Base-by-base conservation (phyloP, 1,140 invertebrate genomes). In the Drosophila setifemur region DNA sequence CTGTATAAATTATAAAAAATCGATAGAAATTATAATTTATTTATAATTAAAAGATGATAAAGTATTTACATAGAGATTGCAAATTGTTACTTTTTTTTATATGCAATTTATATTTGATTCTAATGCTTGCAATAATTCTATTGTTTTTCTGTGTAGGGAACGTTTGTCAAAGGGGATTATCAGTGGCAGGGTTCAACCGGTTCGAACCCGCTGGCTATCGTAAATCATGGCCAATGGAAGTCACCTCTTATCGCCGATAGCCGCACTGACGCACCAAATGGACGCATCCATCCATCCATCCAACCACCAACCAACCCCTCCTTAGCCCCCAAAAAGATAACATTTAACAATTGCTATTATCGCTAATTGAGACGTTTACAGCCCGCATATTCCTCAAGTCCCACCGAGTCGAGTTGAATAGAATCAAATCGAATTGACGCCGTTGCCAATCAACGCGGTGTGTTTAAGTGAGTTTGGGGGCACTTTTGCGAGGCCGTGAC, bases 331-430 rank as follows among this genome's bases (percentile, higher is more conserved):
- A 19, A 18, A 28, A 52, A 70, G 72, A 81, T 82, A 81, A 70
- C 79, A 79, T 61, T 79, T 74, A 64, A 58, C 55, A 47, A 60
- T 29, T 63, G 79, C 74, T 79, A 85, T 78, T 85, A 72, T 74
- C 74, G 64, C 57, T 86, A 79, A 85, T 83, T 85, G 71, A 66
- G 50, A 45, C 49, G 26, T 54, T 83, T 71, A 64, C 57, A 63
- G 42, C 31, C 40, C 16, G 18, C 25, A 18, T 39, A 58, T 14
- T 23, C 42, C 42, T 26, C 42, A 29, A 47, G 31, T 29, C 45
- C n/a, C 9, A 44, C 6, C 23, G 21, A 25, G n/a, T 23, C 4
- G 2, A 18, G 18, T 48, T 11, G 28, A 55, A 47, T n/a, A 21
- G 47, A 49, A 49, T 40, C 68, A 21, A 61, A 23, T 55, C 21